Conservation (phyloP, 2,888 invertebrate species). For the Rhingia campestris region DNA sequence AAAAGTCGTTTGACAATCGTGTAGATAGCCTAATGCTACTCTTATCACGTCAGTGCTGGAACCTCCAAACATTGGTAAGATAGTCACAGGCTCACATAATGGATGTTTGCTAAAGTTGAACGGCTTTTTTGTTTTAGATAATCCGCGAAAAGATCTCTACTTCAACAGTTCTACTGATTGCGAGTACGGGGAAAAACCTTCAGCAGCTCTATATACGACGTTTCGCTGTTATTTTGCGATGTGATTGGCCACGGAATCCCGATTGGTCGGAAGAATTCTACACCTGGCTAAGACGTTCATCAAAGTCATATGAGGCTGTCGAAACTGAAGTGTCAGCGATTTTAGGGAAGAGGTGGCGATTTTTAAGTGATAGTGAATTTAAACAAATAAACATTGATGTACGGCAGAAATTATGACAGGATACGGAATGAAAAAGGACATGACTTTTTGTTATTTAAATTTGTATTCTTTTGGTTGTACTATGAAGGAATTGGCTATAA, state of each 20-base stretch:
- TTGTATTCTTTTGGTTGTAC: not conserved
- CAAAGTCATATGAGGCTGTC: slow-evolving; percentile 86
- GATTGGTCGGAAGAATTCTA: slow-evolving; percentile 88
- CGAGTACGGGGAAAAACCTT: slow-evolving; percentile 86
- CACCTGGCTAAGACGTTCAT: slow-evolving; percentile 86
- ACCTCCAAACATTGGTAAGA: slow-evolving; percentile 87
- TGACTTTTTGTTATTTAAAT: not conserved
- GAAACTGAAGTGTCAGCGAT: slow-evolving; percentile 88
- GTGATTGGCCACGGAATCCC: slow-evolving; percentile 87
- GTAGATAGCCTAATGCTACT: slow-evolving; percentile 88
- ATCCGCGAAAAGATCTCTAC: slow-evolving; percentile 91
- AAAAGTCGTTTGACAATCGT: slow-evolving; percentile 88
- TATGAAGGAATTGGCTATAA: no score
- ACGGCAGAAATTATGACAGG: slow-evolving; percentile 72
- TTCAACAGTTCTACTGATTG: slow-evolving; percentile 88
- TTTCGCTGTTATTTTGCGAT: slow-evolving; percentile 88
- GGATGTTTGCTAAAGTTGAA: not conserved
- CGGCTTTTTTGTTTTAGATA: slow-evolving; percentile 82
- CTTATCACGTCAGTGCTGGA: slow-evolving; percentile 87
- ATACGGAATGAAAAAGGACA: not conserved
- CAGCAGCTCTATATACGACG: slow-evolving; percentile 86
- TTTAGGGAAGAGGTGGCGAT: slow-evolving; percentile 87
- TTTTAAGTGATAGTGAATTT: slow-evolving; percentile 87
- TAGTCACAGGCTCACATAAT: slow-evolving; percentile 60
- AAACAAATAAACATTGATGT: slow-evolving; percentile 83